Evolutionary conservation across 2,888 invertebrate species (phyloP).

Genomic region (Zaprionus lineosus): DNA sequence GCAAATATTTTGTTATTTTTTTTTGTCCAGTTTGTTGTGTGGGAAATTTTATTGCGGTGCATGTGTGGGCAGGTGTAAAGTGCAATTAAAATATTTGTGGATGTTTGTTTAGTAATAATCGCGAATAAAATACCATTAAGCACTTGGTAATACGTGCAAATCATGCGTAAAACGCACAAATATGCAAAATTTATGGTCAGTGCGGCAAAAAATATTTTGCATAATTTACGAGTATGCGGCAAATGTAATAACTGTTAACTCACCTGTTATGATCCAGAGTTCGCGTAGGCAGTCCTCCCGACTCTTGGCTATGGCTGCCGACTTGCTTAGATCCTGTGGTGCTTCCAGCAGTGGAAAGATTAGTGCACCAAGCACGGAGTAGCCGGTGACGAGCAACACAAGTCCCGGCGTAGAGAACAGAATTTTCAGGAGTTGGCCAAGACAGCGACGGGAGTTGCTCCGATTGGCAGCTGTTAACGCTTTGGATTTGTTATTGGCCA

Average conservation of each 20-base stretch:
- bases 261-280: slow-evolving; percentile 91
- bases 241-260: slow-evolving; percentile 65
- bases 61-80: slow-evolving; percentile 13
- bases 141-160: slow-evolving; percentile 26
- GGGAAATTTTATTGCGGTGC: slow-evolving; percentile 32
- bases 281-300: slow-evolving; percentile 88
- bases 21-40: slow-evolving; percentile 29
- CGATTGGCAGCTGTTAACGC: slow-evolving; percentile 16
- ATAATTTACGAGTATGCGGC: slow-evolving; percentile 37
- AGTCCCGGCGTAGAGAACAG: slow-evolving; percentile 85
- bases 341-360: slow-evolving; percentile 90
- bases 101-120: slow-evolving; percentile 60
- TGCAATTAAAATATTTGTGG: slow-evolving; percentile 68
- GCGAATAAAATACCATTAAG: slow-evolving; percentile 37
- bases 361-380: slow-evolving; percentile 89
- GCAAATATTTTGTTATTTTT: slow-evolving; percentile 59
- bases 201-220: slow-evolving; percentile 44
- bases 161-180: slow-evolving; percentile 51
- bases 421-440: slow-evolving; percentile 77
- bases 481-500: slow-evolving; percentile 24
- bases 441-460: slow-evolving; percentile 51
- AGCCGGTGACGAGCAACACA: slow-evolving; percentile 88
- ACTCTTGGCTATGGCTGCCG: slow-evolving; percentile 86
- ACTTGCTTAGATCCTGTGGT: slow-evolving; percentile 86
- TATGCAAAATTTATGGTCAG: slow-evolving; percentile 35